phyloP scores from a whole-genome alignment of 2,113 vertebrate genomes.

The Apodemus sylvaticus region DNA sequence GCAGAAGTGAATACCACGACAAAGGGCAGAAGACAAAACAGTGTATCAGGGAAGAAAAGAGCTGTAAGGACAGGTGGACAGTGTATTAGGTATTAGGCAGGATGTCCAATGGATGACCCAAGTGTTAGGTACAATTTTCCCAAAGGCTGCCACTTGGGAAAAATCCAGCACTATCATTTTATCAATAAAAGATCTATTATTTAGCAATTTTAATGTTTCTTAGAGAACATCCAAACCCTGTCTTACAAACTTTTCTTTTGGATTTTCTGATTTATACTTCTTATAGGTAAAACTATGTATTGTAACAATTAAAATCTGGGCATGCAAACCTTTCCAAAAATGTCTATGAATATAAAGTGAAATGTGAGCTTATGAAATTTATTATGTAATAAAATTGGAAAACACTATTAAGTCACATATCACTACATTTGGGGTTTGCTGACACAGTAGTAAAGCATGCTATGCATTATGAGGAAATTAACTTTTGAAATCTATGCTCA shows the following conservation, averaged over 20 bases:
- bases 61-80: accelerated
- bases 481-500: conserved; percentile 18
- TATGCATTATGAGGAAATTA: background rate
- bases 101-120: too few relatives aligned
- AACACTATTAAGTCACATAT: background rate
- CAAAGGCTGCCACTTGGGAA: background rate
- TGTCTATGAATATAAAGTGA: background rate
- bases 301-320: background rate
- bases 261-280: background rate
- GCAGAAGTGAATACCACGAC: background rate
- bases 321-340: too few relatives aligned
- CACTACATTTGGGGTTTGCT: background rate
- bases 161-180: background rate
- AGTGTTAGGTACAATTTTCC: accelerated
- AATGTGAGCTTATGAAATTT: background rate
- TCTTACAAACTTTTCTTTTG: background rate
- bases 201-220: background rate
- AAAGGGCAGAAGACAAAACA: background rate
- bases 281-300: background rate
- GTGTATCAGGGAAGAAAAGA: accelerated
- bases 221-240: background rate
- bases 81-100: accelerated
- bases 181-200: too few relatives aligned
- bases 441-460: background rate
- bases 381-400: background rate